Evolutionary conservation across 2,797 vertebrate species (phyloP), one percentile per base, ranked within the genome.

Genomic region (Lerista edwardsae): DNA sequence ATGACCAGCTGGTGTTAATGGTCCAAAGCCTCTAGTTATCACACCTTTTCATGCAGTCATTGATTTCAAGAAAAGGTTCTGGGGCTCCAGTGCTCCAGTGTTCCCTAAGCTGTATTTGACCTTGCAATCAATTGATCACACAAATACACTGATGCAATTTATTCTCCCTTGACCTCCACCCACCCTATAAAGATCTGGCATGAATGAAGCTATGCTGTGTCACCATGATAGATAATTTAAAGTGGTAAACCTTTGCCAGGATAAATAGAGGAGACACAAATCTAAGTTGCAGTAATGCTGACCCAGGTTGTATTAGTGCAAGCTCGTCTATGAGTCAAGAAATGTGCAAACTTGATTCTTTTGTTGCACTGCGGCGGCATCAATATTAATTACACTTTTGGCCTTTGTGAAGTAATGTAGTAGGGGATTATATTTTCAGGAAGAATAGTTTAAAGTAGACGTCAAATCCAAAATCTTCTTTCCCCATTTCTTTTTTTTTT

Each of bases 1-100:
- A 94, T 92, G 92, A 92, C 91, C 90, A 87, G 69, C 90, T 92
- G 83, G 41, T 64, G 36, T 90, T 94, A 94, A 92, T 92, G 90
- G 85, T 82, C 67, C 75, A 80, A 89, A 91, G 55, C 69, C 79
- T 79, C 69, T 41, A 73, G 83, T 90, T 88, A 92, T 88, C 75
- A 86, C 89, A 23, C 36, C 65, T 91, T 90, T 92, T 88, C 65
- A 87, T 88, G 75, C 75, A 91, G 41, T 80, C 90, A 90, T 86
- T 89, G 90, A 87, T 93, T 91, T 87, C 55, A 87, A 75, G 88
- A 82, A 84, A 92, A 81, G 84, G 75, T 80, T 80, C 36, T 73
- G 2, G 64, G 25, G 80, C 85, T 90, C 80, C 65, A 87, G 84
- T 68, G 80, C 84, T 92, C 86, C 61, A 31, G 14, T 73, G n/a